Evolutionary conservation across 2,888 invertebrate species (phyloP).

Genomic region (Melieria picta): DNA sequence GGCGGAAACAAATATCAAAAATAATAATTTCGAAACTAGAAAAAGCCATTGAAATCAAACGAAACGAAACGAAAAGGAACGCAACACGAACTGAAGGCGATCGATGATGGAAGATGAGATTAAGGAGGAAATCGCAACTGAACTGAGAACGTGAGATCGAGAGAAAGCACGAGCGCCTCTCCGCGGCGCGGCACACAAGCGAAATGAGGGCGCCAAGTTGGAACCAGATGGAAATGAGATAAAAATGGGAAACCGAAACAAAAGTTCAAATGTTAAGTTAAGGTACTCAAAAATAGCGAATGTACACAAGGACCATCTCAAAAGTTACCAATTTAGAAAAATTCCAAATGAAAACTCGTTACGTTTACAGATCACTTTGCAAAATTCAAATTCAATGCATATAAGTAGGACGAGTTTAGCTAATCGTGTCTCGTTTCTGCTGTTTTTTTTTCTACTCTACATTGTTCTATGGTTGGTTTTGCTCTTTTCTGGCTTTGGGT

Average conservation of each 20-base stretch:
- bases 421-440: slow-evolving; percentile 2
- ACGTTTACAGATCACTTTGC: not conserved
- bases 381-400: too few species aligned
- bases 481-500: not conserved
- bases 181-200: too few species aligned
- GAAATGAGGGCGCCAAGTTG: too few species aligned
- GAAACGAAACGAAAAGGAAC: not conserved
- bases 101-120: too few species aligned
- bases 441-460: slow-evolving; percentile 13
- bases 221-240: too few species aligned
- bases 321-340: slow-evolving; percentile 80
- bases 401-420: too few species aligned
- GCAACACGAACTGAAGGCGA: too few species aligned
- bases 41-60: not conserved
- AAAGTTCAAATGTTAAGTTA: not conserved
- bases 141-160: too few species aligned
- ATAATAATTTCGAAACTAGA: not conserved
- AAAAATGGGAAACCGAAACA: too few species aligned
- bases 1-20: not conserved
- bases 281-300: slow-evolving; percentile 52
- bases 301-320: slow-evolving; percentile 88
- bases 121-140: too few species aligned
- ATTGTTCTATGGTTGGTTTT: not conserved
- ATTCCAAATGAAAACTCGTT: slow-evolving; percentile 32
- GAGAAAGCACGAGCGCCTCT: too few species aligned